Evolutionary conservation across 2,113 vertebrate species (phyloP).

Genomic region (Syrmaticus mikado): DNA sequence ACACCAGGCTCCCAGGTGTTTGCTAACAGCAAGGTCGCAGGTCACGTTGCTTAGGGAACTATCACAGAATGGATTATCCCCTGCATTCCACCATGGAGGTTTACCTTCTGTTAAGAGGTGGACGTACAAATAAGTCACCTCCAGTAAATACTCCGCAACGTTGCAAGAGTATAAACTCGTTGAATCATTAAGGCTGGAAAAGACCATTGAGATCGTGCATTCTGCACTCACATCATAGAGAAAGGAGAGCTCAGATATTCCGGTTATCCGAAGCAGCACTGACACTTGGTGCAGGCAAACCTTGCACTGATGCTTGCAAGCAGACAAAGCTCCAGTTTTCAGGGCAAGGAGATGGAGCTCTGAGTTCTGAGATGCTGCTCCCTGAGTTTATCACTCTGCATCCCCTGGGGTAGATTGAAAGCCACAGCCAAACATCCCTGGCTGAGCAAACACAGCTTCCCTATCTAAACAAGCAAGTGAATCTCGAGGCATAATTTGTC

Average conservation of each 20-base stretch:
- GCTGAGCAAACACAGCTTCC: conserved; percentile 32
- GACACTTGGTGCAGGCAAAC: neutral
- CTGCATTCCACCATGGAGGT: neutral
- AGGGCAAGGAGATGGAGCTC: neutral
- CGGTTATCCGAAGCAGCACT: neutral
- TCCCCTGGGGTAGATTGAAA: conserved; percentile 3
- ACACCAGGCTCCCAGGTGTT: neutral
- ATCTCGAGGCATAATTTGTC: conserved; percentile 60
- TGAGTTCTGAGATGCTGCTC: neutral
- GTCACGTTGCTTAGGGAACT: neutral
- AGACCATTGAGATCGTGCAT: too few species aligned
- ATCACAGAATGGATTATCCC: neutral
- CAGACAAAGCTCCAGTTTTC: neutral
- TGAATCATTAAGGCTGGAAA: too few species aligned
- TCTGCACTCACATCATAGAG: accelerated
- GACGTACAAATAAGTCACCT: neutral
- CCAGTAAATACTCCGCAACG: neutral
- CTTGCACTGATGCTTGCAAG: accelerated
- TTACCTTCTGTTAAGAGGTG: neutral
- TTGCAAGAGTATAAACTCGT: neutral
- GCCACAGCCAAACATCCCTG: neutral
- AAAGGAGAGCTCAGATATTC: neutral
- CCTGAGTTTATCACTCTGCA: neutral
- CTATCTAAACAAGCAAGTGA: conserved; percentile 45
- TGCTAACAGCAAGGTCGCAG: neutral